These are phyloP conservation scores for Pheosia tremula DNA, from an alignment of 2,888 invertebrate genomes.

Conservation along the genomic window DNA sequence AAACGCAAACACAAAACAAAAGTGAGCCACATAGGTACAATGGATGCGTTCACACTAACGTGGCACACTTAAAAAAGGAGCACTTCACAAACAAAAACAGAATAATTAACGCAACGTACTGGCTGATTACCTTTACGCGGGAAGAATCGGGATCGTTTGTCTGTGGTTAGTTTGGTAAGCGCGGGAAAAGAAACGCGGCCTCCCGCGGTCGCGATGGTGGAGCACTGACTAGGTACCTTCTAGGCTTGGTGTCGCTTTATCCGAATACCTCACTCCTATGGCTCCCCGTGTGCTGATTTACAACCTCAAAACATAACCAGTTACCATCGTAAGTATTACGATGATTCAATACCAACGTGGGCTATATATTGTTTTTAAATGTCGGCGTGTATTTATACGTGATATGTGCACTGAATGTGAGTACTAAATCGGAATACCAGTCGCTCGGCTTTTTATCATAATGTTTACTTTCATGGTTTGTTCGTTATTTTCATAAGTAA, in stretches of 20 bases:
- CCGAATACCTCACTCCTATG: conserved; percentile 22
- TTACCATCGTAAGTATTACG: background rate
- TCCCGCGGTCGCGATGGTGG: conserved; percentile 52
- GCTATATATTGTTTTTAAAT: conserved; percentile 12
- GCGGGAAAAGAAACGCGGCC: conserved; percentile 62
- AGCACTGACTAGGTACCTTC: conserved; percentile 63
- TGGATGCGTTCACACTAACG: conserved; percentile 34
- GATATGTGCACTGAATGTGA: conserved; percentile 8
- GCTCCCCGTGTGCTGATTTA: conserved; percentile 19
- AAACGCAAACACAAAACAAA: conserved; percentile 55
- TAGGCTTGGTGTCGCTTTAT: background rate
- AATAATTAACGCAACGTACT: conserved; percentile 33
- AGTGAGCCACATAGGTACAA: conserved; percentile 27
- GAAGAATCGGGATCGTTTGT: conserved; percentile 58
- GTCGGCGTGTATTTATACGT: conserved; percentile 11
- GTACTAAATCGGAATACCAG: background rate
- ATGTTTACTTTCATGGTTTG: no score
- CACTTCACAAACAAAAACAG: conserved; percentile 32
- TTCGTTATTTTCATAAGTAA: no score
- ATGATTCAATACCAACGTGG: conserved; percentile 8
- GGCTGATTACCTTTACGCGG: conserved; percentile 64
- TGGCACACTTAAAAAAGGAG: conserved; percentile 25
- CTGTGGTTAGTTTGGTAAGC: conserved; percentile 47
- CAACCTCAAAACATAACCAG: conserved; percentile 33
- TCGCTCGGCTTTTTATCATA: no score